A percentile compares a stretch with the other conserved stretches of the same genome.
These are phyloP conservation scores for Neostethus bicornis DNA, from an alignment of 2,797 vertebrate genomes.

Conservation along the genomic window DNA sequence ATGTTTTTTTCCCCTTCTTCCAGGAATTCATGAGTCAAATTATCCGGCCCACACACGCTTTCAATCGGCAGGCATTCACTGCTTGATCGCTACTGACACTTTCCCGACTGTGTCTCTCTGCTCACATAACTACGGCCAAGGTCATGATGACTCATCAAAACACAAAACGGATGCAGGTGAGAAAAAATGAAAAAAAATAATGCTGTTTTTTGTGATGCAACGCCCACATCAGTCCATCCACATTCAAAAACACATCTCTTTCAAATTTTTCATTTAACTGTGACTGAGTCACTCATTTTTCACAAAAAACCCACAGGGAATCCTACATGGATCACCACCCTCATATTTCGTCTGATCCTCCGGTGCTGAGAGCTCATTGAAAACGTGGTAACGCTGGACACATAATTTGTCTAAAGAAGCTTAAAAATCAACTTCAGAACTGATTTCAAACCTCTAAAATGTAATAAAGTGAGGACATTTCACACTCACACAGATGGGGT, in stretches of 20 bases:
- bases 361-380: background rate
- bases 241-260: constrained; percentile 15
- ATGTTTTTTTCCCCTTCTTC: constrained; percentile 8
- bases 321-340: background rate
- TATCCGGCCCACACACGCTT: constrained; percentile 23
- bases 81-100: constrained; percentile 49
- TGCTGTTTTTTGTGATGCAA: constrained; percentile 9
- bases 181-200: constrained; percentile 21
- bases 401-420: constrained; percentile 10
- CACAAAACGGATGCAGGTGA: constrained; percentile 39
- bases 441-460: constrained; percentile 6
- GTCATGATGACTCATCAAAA: constrained; percentile 60
- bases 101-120: constrained; percentile 32
- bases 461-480: constrained; percentile 1
- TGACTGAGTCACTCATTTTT: constrained; percentile 1
- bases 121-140: constrained; percentile 42
- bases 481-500: background rate
- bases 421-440: constrained; percentile 29
- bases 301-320: constrained; percentile 2
- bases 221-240: background rate
- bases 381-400: background rate
- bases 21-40: constrained; percentile 20
- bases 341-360: constrained; percentile 15
- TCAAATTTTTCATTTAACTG: constrained; percentile 11
- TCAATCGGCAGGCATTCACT: constrained; percentile 32